A percentile compares a stretch with the other conserved stretches of the same genome.
Evolutionary conservation across 2,113 vertebrate genomes (phyloP).

Genomic region (Saimiri boliviensis): DNA sequence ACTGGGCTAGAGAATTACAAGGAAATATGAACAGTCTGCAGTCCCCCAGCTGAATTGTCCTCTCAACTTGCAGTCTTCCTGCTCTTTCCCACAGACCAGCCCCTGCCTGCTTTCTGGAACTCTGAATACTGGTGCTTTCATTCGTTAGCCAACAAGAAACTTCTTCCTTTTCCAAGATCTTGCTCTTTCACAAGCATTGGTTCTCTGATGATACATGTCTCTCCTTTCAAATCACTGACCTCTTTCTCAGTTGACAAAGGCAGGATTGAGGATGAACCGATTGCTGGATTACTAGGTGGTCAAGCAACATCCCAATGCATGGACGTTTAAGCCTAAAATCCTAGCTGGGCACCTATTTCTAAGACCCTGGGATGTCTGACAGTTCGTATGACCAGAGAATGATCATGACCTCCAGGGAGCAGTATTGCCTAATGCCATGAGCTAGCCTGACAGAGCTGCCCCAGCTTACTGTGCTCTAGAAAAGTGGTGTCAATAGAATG

Average conservation of each 20-base stretch:
- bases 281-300: background rate
- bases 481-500: background rate
- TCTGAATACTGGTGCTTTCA: background rate
- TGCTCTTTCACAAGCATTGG: background rate
- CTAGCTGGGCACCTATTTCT: background rate
- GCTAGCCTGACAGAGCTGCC: background rate
- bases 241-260: background rate
- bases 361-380: background rate
- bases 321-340: background rate
- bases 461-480: no score
- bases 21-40: background rate
- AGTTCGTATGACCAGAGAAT: background rate
- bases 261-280: background rate
- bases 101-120: background rate
- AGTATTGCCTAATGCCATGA: background rate
- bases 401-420: background rate
- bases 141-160: background rate
- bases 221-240: background rate
- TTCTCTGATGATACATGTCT: background rate
- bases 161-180: background rate
- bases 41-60: fast-evolving
- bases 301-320: background rate
- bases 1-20: background rate
- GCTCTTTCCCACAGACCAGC: background rate
- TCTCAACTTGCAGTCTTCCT: background rate